Evolutionary conservation across 2,888 invertebrate species (phyloP), one percentile per base, ranked within the genome.

Genomic region (Eubasilissa splendida): DNA sequence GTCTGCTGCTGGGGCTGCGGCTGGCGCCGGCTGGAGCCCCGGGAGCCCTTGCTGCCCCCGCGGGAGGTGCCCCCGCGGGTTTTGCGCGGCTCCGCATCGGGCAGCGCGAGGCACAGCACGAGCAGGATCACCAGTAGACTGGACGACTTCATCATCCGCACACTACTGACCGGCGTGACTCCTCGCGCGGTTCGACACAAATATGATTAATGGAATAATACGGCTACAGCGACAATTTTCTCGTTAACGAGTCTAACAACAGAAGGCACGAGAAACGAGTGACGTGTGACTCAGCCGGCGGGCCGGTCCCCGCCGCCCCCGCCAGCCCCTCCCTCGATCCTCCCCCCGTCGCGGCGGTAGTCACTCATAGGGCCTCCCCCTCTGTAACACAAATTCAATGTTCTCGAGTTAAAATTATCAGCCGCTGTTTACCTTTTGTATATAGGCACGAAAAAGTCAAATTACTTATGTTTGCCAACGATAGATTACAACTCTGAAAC

Each of bases 351-450:
- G 22, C 22, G 22, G 22, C 22, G 22, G 86, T 3, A 83, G 12
- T 11, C 85, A 79, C 87, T 87, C 76, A 86, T 87, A 31, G 87
- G 86, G 66, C 79, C 86, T n/a, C 86, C 86, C 87, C 73, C 68
- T 60, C 60, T 31, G 10, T 71, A 75, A 63, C 53, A 50, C 7
- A 60, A 52, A 22, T 10, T 71, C 53, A 54, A n/a, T 58, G 2
- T 58, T 58, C 52, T 54, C 65, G 22, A 63, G 31, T 74, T 54
- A 79, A 22, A 22, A 22, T 22, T 22, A 70, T 54, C 31, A 65
- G 22, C 31, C 56, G 22, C 14, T 74, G 73, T 73, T 71, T 65
- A 76, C 59, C 22, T 59, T 58, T 76, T 42, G n/a, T 42, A 42
- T 42, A 42, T 42, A 42, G 42, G 42, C 22, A 63, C 66, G 75